Percentiles rank a stretch among this genome's conserved stretches.
Conservation (phyloP, 2,888 invertebrate species). For the Polydrusus cervinus region DNA sequence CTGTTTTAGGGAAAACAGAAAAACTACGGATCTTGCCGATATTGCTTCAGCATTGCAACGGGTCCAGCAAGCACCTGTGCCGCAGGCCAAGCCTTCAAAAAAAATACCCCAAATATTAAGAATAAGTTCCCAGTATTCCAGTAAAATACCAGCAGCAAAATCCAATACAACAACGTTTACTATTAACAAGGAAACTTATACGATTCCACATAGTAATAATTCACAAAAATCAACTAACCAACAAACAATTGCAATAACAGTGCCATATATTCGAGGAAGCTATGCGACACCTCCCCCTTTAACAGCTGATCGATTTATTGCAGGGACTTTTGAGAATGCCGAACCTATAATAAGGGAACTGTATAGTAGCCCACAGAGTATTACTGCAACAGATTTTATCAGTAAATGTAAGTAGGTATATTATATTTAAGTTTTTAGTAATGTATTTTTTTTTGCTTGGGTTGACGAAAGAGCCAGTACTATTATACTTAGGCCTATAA, state of each 20-base stretch:
- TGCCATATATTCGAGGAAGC: constrained; percentile 28
- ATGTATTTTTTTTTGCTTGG: too few relatives aligned
- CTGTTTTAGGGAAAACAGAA: constrained; percentile 38
- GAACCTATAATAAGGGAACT: constrained; percentile 16
- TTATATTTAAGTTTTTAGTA: too few relatives aligned
- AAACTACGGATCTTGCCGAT: constrained; percentile 63
- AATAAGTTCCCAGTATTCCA: constrained; percentile 6
- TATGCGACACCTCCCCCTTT: constrained; percentile 2
- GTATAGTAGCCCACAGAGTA: constrained; percentile 34
- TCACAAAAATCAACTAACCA: neutral
- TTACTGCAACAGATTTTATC: constrained; percentile 43
- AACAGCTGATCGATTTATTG: constrained; percentile 10
- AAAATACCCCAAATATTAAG: constrained; percentile 38
- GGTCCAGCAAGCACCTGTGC: constrained; percentile 63
- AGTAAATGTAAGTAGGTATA: constrained; percentile 42
- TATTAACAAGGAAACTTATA: neutral
- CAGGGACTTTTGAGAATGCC: constrained; percentile 6
- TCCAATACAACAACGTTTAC: constrained; percentile 7
- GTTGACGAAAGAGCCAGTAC: too few relatives aligned
- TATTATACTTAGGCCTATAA: too few relatives aligned
- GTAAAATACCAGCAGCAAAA: neutral
- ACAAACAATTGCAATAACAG: constrained; percentile 46
- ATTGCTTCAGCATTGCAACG: constrained; percentile 63
- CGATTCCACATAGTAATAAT: neutral
- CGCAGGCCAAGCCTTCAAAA: constrained; percentile 28